phyloP scores from a whole-genome alignment of 2,888 invertebrate genomes.

The Branchellion lobata region DNA sequence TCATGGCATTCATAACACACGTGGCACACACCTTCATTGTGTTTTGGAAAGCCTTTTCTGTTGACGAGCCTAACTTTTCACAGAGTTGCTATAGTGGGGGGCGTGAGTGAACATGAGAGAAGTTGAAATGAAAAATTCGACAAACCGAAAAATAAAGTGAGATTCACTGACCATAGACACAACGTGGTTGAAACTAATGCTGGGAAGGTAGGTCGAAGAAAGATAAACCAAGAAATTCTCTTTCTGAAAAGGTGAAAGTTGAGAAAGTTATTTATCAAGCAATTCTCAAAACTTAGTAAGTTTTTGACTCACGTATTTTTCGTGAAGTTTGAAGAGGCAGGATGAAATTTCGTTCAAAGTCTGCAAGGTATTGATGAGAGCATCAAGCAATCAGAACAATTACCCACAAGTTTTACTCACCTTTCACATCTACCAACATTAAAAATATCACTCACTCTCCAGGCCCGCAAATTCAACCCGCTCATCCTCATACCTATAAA shows the following conservation, averaged over 20 bases:
- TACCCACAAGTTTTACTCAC: too few relatives aligned
- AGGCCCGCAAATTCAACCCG: too few relatives aligned
- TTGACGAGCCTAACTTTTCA: conserved; percentile 61
- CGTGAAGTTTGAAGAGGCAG: conserved; percentile 48
- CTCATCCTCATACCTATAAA: background rate
- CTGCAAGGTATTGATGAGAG: conserved; percentile 45
- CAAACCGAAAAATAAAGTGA: too few relatives aligned
- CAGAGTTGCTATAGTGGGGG: conserved; percentile 60
- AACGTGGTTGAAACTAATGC: background rate
- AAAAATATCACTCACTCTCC: too few relatives aligned
- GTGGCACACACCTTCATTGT: conserved; percentile 62
- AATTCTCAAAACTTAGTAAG: too few relatives aligned
- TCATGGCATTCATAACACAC: too few relatives aligned
- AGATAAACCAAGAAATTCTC: background rate
- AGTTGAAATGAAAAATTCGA: background rate
- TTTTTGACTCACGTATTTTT: conserved; percentile 46
- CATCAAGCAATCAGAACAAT: background rate
- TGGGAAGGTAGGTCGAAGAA: background rate
- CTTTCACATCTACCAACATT: too few relatives aligned
- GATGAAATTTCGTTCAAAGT: conserved; percentile 49
- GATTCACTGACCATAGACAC: background rate
- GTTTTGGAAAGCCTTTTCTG: conserved; percentile 62
- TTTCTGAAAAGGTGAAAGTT: background rate
- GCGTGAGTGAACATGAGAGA: background rate
- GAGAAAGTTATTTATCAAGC: background rate